These are phyloP conservation scores for Beris morrisii DNA, from an alignment of 2,888 invertebrate species.

Conservation along the genomic window DNA sequence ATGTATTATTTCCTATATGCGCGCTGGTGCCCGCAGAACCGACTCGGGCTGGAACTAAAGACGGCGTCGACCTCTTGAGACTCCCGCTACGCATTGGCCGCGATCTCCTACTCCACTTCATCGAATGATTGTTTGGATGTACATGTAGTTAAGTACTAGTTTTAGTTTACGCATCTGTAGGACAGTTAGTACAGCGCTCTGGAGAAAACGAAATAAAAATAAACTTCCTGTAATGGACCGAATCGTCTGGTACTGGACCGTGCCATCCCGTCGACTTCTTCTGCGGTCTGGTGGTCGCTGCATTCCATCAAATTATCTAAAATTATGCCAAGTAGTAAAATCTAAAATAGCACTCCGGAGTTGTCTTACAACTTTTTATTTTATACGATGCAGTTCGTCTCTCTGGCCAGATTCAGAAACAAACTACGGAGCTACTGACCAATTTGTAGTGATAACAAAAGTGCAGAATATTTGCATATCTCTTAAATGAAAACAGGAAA, in stretches of 20 bases:
- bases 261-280: too few relatives aligned
- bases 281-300: too few relatives aligned
- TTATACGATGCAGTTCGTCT: too few relatives aligned
- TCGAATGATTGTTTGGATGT: not conserved
- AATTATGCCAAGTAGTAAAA: too few relatives aligned
- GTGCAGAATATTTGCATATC: too few relatives aligned
- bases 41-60: conserved; percentile 1
- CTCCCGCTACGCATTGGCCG: conserved; percentile 11
- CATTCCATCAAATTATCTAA: conserved; percentile 3
- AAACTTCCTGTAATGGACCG: conserved; percentile 10
- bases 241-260: not conserved
- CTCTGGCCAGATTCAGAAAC: too few relatives aligned
- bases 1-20: too few relatives aligned
- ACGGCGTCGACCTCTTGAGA: conserved; percentile 17
- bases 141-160: not conserved
- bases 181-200: conserved; percentile 5
- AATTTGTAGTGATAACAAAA: too few relatives aligned
- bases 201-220: conserved; percentile 18
- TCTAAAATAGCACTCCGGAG: too few relatives aligned
- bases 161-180: conserved; percentile 9
- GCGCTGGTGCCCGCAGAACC: not conserved
- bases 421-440: too few relatives aligned
- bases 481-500: too few relatives aligned
- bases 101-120: conserved; percentile 9
- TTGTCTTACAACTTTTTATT: too few relatives aligned